These are phyloP conservation scores for Meteorus colon DNA, from an alignment of 2,888 invertebrate genomes.

Conservation along the genomic window DNA sequence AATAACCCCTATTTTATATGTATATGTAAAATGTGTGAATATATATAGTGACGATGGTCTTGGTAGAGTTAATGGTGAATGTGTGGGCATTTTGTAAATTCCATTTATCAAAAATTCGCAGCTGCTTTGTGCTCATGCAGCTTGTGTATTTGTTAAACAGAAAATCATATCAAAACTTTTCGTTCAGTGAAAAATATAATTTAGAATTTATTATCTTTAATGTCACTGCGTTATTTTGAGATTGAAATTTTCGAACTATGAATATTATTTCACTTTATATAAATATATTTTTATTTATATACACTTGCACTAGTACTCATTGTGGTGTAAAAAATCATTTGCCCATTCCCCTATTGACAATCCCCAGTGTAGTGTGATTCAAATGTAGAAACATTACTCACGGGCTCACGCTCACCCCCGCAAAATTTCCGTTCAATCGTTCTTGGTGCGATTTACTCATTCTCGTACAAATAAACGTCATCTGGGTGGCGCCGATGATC, in stretches of 20 bases:
- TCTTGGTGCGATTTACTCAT: background rate
- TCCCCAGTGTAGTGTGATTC: slow-evolving; percentile 45
- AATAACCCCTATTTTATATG: slow-evolving; percentile 57
- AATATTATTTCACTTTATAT: background rate
- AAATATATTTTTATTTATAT: background rate
- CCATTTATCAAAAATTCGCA: slow-evolving; percentile 68
- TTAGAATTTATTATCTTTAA: background rate
- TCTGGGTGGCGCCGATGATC: slow-evolving; percentile 13
- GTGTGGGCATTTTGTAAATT: slow-evolving; percentile 62
- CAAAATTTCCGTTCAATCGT: slow-evolving; percentile 35
- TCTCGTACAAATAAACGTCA: slow-evolving; percentile 22
- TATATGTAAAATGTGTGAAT: slow-evolving; percentile 8
- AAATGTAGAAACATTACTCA: slow-evolving; percentile 70
- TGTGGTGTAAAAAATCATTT: slow-evolving; percentile 54
- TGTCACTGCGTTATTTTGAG: background rate
- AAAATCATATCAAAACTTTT: background rate
- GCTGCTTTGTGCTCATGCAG: slow-evolving; percentile 49
- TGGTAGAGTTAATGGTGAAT: background rate
- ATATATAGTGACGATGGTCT: slow-evolving; percentile 6
- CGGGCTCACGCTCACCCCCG: slow-evolving; percentile 64
- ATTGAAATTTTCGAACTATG: background rate
- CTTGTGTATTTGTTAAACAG: background rate
- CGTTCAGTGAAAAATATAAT: background rate
- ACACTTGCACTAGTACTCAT: slow-evolving; percentile 38
- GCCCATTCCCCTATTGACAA: slow-evolving; percentile 25